Conservation (phyloP, 2,888 invertebrate species). For the Phlogophora meticulosa region DNA sequence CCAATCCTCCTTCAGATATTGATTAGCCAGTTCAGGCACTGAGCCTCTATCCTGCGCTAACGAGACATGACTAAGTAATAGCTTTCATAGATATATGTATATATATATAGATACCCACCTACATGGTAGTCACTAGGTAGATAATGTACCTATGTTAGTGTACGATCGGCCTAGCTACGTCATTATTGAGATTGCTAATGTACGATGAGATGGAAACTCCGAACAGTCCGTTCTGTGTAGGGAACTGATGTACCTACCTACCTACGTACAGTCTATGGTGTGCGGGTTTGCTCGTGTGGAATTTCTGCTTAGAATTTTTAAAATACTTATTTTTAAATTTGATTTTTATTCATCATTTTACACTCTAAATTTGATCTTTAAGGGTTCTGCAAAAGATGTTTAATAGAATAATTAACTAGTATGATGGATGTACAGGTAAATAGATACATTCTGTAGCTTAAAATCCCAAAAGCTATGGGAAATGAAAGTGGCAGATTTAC, state of each 20-base stretch:
- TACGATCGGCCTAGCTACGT: constrained; percentile 15
- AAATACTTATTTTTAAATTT: background rate
- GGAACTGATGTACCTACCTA: background rate
- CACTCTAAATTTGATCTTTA: too few species aligned
- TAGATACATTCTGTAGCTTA: too few species aligned
- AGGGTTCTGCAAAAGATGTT: too few species aligned
- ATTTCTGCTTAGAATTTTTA: background rate
- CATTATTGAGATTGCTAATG: constrained; percentile 48
- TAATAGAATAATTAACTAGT: too few species aligned
- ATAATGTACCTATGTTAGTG: background rate
- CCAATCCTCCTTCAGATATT: constrained; percentile 41
- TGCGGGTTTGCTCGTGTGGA: background rate
- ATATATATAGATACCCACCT: background rate
- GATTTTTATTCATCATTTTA: too few species aligned
- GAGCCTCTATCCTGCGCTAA: constrained; percentile 25
- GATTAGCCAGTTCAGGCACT: constrained; percentile 48
- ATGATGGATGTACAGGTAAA: too few species aligned
- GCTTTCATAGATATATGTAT: constrained; percentile 8
- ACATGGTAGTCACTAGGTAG: background rate
- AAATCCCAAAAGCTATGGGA: too few species aligned
- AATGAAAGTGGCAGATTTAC: too few species aligned
- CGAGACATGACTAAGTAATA: constrained; percentile 55
- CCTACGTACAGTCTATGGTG: background rate
- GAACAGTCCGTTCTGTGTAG: background rate
- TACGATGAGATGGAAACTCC: constrained; percentile 3